Percentiles rank a stretch among this genome's conserved stretches.
phyloP scores from a whole-genome alignment of 2,113 vertebrate species.

The Paralichthys olivaceus region DNA sequence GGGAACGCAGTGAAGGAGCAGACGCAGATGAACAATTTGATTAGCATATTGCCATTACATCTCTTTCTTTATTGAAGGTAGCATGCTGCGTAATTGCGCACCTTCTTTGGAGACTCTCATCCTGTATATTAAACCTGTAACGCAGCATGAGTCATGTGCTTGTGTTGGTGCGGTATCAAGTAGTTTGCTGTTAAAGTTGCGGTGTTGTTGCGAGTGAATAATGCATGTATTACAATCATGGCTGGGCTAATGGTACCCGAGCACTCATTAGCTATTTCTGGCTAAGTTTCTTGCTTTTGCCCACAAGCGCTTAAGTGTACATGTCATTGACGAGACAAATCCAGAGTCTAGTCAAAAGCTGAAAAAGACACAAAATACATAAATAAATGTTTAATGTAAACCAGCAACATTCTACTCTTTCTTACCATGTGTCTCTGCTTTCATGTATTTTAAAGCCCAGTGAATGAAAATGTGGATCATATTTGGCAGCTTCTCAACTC shows the following conservation, averaged over 20 bases:
- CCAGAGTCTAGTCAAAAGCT: slow-evolving; percentile 31
- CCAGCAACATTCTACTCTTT: background rate
- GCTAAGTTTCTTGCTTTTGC: slow-evolving; percentile 61
- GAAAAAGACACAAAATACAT: slow-evolving; percentile 25
- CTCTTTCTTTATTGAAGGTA: slow-evolving; percentile 49
- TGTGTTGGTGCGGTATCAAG: slow-evolving; percentile 12
- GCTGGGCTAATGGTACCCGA: slow-evolving; percentile 69
- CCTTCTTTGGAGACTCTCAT: slow-evolving; percentile 43
- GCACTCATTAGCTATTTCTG: slow-evolving; percentile 72
- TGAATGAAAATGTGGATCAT: slow-evolving; percentile 39
- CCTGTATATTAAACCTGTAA: slow-evolving; percentile 24
- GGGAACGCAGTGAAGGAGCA: slow-evolving; percentile 30
- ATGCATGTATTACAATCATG: slow-evolving; percentile 69
- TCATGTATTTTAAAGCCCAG: slow-evolving; percentile 16
- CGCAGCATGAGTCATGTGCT: slow-evolving; percentile 23
- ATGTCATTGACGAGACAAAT: slow-evolving; percentile 67
- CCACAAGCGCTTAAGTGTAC: slow-evolving; percentile 69
- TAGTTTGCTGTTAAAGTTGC: slow-evolving; percentile 45
- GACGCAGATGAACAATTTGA: slow-evolving; percentile 49
- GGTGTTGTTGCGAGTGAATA: slow-evolving; percentile 71
- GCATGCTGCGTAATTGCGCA: slow-evolving; percentile 38
- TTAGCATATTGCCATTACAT: slow-evolving; percentile 47
- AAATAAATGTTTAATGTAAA: background rate
- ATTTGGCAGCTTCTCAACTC: slow-evolving; percentile 34
- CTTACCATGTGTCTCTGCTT: background rate